Conservation (phyloP, 2,888 invertebrate genomes). For the Xylota segnis region DNA sequence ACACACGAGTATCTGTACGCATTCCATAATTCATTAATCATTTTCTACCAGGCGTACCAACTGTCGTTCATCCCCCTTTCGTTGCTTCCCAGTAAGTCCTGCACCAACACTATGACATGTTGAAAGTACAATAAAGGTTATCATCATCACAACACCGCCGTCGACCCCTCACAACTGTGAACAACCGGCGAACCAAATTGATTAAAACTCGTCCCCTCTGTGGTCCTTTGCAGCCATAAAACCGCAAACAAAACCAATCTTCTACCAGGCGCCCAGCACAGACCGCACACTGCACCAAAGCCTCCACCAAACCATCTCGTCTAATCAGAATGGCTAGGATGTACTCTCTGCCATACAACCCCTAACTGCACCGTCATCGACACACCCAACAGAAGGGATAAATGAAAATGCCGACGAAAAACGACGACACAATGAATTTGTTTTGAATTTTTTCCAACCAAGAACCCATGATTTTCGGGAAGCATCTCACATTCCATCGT, state of each 20-base stretch:
- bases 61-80: neutral
- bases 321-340: neutral
- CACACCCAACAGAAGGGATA: too few relatives aligned
- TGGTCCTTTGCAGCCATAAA: slow-evolving; percentile 32
- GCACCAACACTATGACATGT: neutral
- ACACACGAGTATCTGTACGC: too few relatives aligned
- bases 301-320: neutral
- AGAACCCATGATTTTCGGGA: slow-evolving; percentile 51
- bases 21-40: too few relatives aligned
- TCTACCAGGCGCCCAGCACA: slow-evolving; percentile 62
- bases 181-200: slow-evolving; percentile 10
- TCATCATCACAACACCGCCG: neutral
- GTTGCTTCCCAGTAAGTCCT: neutral
- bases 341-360: slow-evolving; percentile 20
- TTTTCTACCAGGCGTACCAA: too few relatives aligned
- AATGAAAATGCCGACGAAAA: slow-evolving; percentile 10
- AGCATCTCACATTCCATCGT: slow-evolving; percentile 36
- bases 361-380: slow-evolving; percentile 13
- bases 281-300: neutral
- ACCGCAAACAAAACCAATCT: slow-evolving; percentile 73
- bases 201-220: slow-evolving; percentile 27
- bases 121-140: neutral
- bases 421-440: slow-evolving; percentile 62
- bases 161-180: neutral
- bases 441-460: slow-evolving; percentile 73